Evolutionary conservation across 2,113 vertebrate genomes (phyloP), one percentile per base, ranked within the genome.

Genomic region (human): DNA sequence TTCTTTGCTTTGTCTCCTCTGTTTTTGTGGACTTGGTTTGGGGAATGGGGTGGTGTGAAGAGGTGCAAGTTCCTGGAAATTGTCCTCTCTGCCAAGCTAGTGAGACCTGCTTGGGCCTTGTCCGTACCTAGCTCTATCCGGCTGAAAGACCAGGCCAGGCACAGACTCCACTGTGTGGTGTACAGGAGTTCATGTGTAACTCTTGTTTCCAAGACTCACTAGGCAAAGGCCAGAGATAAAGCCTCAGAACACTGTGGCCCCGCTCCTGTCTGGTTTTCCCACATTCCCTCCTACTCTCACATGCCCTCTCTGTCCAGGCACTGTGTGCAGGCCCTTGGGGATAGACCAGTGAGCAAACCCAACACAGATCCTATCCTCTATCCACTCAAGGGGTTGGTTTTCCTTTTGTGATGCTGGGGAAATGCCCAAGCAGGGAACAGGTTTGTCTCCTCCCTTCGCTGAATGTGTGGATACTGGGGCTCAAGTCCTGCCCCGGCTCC

Each of bases 301-400:
- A 5, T 1, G 40, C 3, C 72, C 68, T 84, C 35, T 30, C 12
- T 11, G 50, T 61, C 48, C 40, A 27, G 40, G 8, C n/a, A 35
- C 35, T 32, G 38, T 14, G 22, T 13, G 13, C 18, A 30, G 25
- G 35, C 27, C 2, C 76, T 2, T 12, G 27, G 8, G 22, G n/a
- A 30, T 2, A 57, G 16, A 40, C 27, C 5, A 38, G 25, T 32
- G n/a, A 66, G 43, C 57, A 89, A 45, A 70, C 3, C 12, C 16
- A 1, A 38, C 30, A 3, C 0, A 2, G 40, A 48, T 25, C 35
- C 22, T 23, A 0, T 13, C n/a, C 22, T 84, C 9, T 17, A 6
- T 43, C 8, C 11, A 35, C 8, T 68, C 18, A 2, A 48, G 14
- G 3, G n/a, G 4, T 35, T 66, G 66, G 4, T 23, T 88, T 57